These are phyloP conservation scores for Cardiocondyla obscurior DNA, from an alignment of 1,140 invertebrate genomes.

Conservation along the genomic window DNA sequence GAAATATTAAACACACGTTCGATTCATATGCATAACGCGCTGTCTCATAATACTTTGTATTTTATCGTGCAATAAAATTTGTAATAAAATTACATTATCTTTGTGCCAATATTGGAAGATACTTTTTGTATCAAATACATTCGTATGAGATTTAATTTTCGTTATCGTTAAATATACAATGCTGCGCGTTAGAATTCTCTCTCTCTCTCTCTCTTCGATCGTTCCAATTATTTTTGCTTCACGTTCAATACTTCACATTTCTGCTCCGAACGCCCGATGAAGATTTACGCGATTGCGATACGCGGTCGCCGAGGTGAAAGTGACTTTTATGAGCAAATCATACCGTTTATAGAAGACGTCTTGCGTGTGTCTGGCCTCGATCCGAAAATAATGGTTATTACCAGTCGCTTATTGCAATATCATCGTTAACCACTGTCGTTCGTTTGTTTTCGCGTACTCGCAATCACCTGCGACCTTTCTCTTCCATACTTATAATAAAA, in stretches of 20 bases:
- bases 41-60: neutral
- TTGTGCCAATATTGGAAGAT: neutral
- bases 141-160: neutral
- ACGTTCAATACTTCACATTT: neutral
- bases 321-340: slow-evolving; percentile 38
- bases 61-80: neutral
- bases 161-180: neutral
- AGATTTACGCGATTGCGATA: slow-evolving; percentile 11
- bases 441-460: neutral
- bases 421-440: too few relatives aligned
- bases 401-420: slow-evolving; percentile 8
- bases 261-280: neutral
- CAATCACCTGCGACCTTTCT: neutral
- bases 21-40: neutral
- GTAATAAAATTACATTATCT: neutral
- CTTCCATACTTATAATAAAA: too few relatives aligned
- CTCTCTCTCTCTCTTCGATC: neutral
- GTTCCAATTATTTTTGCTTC: neutral
- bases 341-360: slow-evolving; percentile 40
- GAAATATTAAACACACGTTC: too few relatives aligned
- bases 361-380: slow-evolving; percentile 22
- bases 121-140: neutral
- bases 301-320: slow-evolving; percentile 15
- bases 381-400: slow-evolving; percentile 43
- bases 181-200: neutral